These are phyloP conservation scores for Meloidogyne exigua DNA, from an alignment of 1,140 invertebrate genomes.

Conservation along the genomic window DNA sequence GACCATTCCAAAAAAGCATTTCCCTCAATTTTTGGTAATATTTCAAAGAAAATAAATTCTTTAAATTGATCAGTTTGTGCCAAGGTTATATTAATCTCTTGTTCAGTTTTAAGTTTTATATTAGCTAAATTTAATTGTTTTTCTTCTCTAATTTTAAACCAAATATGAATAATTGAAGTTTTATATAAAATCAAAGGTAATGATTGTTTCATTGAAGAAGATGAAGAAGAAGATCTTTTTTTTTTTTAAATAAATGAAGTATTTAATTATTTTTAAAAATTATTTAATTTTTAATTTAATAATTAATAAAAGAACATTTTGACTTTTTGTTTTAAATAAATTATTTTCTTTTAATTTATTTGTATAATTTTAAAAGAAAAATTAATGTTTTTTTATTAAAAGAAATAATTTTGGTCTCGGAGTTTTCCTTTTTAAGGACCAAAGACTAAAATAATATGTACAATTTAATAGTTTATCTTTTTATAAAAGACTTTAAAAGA, in stretches of 20 bases:
- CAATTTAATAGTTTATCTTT: no score
- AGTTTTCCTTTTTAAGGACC: no score
- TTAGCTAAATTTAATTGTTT: constrained; percentile 1
- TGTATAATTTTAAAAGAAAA: no score
- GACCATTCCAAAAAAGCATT: constrained; percentile 17
- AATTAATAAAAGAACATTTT: no score
- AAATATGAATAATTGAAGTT: constrained; percentile 27
- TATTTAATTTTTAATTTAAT: constrained; percentile 3
- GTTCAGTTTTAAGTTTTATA: not conserved
- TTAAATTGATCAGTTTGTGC: constrained; percentile 20
- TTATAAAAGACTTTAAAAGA: no score
- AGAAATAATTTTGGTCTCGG: no score
- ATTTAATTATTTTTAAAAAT: not conserved
- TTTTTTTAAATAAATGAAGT: not conserved
- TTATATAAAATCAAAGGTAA: not conserved
- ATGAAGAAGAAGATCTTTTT: not conserved
- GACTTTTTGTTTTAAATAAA: no score
- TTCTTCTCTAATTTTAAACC: constrained; percentile 21
- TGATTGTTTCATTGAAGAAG: not conserved
- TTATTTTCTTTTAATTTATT: no score
- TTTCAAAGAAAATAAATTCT: constrained; percentile 28
- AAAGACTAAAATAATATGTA: no score
- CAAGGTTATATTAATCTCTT: not conserved
- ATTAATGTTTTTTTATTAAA: no score
- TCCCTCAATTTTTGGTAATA: constrained; percentile 14